Percentiles rank a stretch among this genome's conserved stretches.
Conservation (phyloP, 1,140 invertebrate species). For the Brachionus rubens region DNA sequence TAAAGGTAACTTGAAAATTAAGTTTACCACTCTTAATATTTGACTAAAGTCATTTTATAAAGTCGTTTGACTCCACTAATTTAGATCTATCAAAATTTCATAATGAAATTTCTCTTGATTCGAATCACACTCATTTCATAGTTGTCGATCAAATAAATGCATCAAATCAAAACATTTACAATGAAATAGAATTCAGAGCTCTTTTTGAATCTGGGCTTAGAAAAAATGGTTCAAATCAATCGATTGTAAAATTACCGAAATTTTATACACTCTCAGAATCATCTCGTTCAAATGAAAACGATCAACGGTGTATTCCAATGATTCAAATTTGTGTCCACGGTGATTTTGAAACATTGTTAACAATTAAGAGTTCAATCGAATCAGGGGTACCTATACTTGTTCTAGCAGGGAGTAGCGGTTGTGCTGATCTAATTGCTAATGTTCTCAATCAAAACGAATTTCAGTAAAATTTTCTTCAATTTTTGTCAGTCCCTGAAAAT, state of each 20-base stretch:
- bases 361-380: conserved; percentile 53
- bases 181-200: background rate
- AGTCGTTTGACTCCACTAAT: conserved; percentile 2
- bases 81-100: background rate
- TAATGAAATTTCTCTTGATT: conserved; percentile 5
- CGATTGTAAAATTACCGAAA: too few species aligned
- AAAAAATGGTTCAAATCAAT: background rate
- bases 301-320: conserved; percentile 52
- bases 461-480: background rate
- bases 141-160: background rate
- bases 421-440: conserved; percentile 58
- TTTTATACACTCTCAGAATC: background rate
- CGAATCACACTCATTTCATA: conserved; percentile 23
- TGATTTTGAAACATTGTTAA: conserved; percentile 56
- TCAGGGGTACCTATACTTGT: conserved; percentile 57
- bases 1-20: background rate
- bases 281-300: background rate
- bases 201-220: background rate
- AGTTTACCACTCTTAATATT: background rate
- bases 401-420: conserved; percentile 58
- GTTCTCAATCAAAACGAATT: conserved; percentile 48
- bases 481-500: too few species aligned
- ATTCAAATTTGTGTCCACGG: conserved; percentile 60
- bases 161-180: background rate
- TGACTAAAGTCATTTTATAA: background rate